Base-by-base conservation (phyloP, 2,113 vertebrate genomes). In the Neotoma lepida region DNA sequence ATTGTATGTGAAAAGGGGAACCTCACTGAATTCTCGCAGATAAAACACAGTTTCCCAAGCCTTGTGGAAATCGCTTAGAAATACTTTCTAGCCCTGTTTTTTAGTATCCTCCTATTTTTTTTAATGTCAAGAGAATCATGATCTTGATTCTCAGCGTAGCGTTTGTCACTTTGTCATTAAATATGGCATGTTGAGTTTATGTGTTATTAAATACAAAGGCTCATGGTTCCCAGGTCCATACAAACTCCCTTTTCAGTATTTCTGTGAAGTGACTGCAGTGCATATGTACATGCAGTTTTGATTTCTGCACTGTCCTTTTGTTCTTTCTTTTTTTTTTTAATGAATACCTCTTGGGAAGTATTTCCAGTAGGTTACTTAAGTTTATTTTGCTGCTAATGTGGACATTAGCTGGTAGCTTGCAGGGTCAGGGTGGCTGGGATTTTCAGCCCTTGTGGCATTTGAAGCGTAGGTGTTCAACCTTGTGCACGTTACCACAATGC, bases 381-480 rank as follows among this genome's bases (percentile, higher is more conserved):
- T 96, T 96, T 74, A 46, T 64, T 2, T 84, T 93, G 96, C 96
- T 98, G 97, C 97, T 97, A 44, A 70, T 33, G 0, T 12, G 84
- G 35, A 86, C 76, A 17, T 56, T 54, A 80, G 4, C 58, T 4
- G 93, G 77, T 41, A 1, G 85, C 87, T 93, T 84, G 81, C 77
- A 33, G 18, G 51, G 17, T 78, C 78, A 28, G 74, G 35, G 33
- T 71, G 2, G 68, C 91, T 95, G 94, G 51, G 82, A 30, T 54
- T 93, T 70, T 74, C 77, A 46, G 33, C 70, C 92, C 58, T 0
- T 0, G 86, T 30, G 26, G 0, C 8, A 4, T 28, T 14, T 46
- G 18, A 66, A 4, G 86, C 26, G 51, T 71, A 26, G 9, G 2
- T n/a, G 1, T 15, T 61, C 20, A 51, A 82, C 87, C 73, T 93